Evolutionary conservation across 2,888 invertebrate genomes (phyloP).

Genomic region (Cephus spinipes): DNA sequence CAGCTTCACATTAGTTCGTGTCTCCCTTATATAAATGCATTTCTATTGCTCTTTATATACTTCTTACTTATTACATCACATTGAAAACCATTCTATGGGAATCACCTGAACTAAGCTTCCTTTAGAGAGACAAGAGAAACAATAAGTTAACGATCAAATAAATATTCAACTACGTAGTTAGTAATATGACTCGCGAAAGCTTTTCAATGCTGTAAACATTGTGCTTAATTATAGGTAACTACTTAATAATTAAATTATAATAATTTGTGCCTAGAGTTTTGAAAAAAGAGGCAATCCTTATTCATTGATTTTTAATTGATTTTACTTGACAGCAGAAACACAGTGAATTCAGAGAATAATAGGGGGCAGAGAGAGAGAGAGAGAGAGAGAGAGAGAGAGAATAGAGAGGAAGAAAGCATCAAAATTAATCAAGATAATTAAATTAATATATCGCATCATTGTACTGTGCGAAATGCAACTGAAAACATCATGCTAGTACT

Average conservation of each 20-base stretch:
- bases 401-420: background rate
- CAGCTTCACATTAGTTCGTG: too few species aligned
- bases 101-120: background rate
- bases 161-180: background rate
- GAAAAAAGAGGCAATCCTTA: background rate
- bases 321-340: background rate
- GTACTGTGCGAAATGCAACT: background rate
- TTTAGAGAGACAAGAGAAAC: background rate
- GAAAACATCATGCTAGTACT: background rate
- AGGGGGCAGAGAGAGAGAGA: background rate
- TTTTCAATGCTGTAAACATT: background rate
- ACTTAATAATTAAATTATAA: background rate
- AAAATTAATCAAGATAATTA: background rate
- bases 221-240: background rate
- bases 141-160: background rate
- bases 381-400: background rate
- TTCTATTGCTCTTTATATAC: background rate
- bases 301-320: background rate
- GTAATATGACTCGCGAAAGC: background rate
- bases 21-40: too few species aligned
- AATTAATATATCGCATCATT: background rate
- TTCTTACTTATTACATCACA: background rate
- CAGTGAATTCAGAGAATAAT: background rate
- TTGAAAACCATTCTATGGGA: background rate
- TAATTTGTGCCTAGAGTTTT: background rate